These are phyloP conservation scores for Heterodera filipjevi DNA, from an alignment of 2,888 invertebrate genomes.

Conservation along the genomic window DNA sequence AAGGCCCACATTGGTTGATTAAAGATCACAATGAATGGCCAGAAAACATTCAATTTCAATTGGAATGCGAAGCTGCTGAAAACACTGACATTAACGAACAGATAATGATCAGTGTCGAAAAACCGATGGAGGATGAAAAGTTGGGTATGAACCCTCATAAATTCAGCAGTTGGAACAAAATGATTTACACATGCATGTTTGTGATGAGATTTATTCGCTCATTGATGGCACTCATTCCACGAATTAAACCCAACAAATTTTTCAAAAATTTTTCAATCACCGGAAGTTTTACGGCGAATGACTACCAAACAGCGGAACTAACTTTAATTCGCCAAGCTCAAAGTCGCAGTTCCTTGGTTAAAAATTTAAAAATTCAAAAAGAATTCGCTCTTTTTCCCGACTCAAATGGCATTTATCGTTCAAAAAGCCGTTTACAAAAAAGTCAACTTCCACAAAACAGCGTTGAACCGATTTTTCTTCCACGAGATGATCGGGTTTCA, in stretches of 20 bases:
- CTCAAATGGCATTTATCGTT: constrained; percentile 6
- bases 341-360: neutral
- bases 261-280: neutral
- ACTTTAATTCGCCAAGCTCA: constrained; percentile 3
- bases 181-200: constrained; percentile 10
- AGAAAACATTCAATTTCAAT: neutral
- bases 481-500: constrained; percentile 18
- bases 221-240: neutral
- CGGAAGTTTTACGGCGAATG: neutral
- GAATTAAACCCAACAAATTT: neutral
- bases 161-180: constrained; percentile 8
- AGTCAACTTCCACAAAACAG: neutral
- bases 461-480: constrained; percentile 21
- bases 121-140: neutral
- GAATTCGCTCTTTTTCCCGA: constrained; percentile 15
- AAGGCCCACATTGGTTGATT: constrained; percentile 24
- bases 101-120: neutral
- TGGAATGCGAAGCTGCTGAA: no score
- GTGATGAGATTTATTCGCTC: constrained; percentile 8
- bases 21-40: neutral
- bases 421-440: constrained; percentile 24
- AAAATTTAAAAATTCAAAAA: neutral
- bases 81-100: neutral
- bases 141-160: neutral
- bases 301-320: constrained; percentile 8